Evolutionary conservation across 2,888 invertebrate genomes (phyloP).

Genomic region (Calephelis perditalis): DNA sequence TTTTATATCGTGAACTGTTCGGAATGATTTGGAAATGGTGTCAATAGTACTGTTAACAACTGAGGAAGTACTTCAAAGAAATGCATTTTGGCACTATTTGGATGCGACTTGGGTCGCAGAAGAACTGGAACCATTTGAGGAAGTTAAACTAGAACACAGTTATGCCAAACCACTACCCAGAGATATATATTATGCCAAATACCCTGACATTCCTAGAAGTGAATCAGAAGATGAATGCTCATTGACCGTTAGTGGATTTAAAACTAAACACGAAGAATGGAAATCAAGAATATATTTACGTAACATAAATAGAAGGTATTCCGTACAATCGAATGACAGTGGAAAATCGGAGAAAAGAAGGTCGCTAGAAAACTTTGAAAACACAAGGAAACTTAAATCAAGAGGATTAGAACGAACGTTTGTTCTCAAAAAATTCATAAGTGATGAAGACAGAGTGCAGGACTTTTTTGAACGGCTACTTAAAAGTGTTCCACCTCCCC

Average conservation of each 20-base stretch:
- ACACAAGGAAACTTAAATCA: neutral
- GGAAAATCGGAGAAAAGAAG: slow-evolving; percentile 27
- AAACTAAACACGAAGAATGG: slow-evolving; percentile 57
- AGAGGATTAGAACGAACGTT: neutral
- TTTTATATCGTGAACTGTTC: slow-evolving; percentile 8
- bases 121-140: slow-evolving; percentile 68
- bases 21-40: slow-evolving; percentile 46
- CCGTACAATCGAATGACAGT: slow-evolving; percentile 38
- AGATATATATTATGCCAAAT: slow-evolving; percentile 60
- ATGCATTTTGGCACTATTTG: slow-evolving; percentile 61
- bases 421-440: slow-evolving; percentile 6
- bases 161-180: slow-evolving; percentile 58
- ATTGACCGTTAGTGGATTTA: slow-evolving; percentile 54
- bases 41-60: slow-evolving; percentile 60
- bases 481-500: slow-evolving; percentile 58
- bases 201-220: slow-evolving; percentile 65
- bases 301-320: slow-evolving; percentile 45
- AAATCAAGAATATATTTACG: slow-evolving; percentile 54
- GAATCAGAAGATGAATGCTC: slow-evolving; percentile 68
- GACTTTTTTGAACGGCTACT: slow-evolving; percentile 54
- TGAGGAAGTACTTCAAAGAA: slow-evolving; percentile 62
- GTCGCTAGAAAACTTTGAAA: slow-evolving; percentile 8
- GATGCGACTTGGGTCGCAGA: slow-evolving; percentile 59
- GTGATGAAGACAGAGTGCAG: slow-evolving; percentile 45
- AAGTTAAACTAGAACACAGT: slow-evolving; percentile 53